phyloP scores from a whole-genome alignment of 2,797 vertebrate genomes.

The Tokudaia tokunoshimensis region DNA sequence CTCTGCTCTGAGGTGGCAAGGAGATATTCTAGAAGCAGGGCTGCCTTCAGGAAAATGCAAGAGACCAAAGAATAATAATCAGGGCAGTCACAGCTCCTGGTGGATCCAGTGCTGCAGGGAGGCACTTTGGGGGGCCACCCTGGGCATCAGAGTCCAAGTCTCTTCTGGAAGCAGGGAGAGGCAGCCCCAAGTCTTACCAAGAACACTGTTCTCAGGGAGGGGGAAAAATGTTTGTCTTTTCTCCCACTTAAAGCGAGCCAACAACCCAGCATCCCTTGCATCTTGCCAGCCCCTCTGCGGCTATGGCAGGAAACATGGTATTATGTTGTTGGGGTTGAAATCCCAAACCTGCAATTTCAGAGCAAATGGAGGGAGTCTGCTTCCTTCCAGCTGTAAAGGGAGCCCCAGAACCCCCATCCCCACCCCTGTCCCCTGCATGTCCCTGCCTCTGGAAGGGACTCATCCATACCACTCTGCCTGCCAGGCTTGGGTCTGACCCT shows the following conservation, averaged over 20 bases:
- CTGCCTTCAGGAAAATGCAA: neutral
- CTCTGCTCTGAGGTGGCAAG: neutral
- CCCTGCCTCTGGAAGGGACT: neutral
- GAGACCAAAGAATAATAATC: neutral
- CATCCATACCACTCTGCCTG: neutral
- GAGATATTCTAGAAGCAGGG: neutral
- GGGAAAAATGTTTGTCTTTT: neutral
- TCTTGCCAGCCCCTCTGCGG: neutral
- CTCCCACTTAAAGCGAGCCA: neutral
- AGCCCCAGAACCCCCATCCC: neutral
- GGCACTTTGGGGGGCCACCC: neutral
- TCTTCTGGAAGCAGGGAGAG: neutral
- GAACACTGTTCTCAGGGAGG: neutral
- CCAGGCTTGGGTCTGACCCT: neutral
- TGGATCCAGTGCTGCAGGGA: neutral
- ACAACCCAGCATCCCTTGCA: neutral
- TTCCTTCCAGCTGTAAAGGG: constrained; percentile 74
- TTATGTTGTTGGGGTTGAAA: constrained; percentile 77
- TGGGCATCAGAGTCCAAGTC: neutral
- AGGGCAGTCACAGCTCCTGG: neutral
- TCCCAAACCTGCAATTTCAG: constrained; percentile 76
- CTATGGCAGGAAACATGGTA: constrained; percentile 59
- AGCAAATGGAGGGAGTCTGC: constrained; percentile 44
- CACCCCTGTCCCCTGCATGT: neutral
- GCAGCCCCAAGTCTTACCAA: neutral